phyloP scores from a whole-genome alignment of 1,140 invertebrate genomes.

The Hycleus phaleratus region DNA sequence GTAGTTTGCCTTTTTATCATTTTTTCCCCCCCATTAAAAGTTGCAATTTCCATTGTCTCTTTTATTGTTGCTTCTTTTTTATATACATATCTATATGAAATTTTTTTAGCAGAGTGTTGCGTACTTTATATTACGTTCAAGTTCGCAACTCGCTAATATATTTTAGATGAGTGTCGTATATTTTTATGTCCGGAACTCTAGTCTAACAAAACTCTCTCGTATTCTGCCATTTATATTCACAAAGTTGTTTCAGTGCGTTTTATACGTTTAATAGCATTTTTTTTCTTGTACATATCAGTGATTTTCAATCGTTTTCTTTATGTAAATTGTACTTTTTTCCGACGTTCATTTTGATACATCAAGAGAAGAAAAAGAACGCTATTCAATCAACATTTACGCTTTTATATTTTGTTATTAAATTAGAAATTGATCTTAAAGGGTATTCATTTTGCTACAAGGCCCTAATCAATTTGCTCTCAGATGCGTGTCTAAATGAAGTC shows the following conservation, averaged over 20 bases:
- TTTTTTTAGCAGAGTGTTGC: slow-evolving; percentile 1
- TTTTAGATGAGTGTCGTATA: slow-evolving; percentile 19
- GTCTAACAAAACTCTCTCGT: slow-evolving; percentile 6
- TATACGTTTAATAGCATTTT: slow-evolving; percentile 16
- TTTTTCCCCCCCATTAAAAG: too few species aligned
- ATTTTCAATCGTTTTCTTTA: slow-evolving; percentile 10
- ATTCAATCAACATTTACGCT: too few species aligned
- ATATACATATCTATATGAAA: background rate
- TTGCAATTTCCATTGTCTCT: too few species aligned
- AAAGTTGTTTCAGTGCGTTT: slow-evolving; percentile 13
- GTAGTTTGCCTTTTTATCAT: too few species aligned
- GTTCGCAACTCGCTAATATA: slow-evolving; percentile 10
- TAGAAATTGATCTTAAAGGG: too few species aligned
- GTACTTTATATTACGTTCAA: slow-evolving; percentile 11
- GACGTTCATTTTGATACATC: too few species aligned
- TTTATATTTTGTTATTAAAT: too few species aligned
- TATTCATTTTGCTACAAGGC: too few species aligned
- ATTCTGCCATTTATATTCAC: slow-evolving; percentile 7
- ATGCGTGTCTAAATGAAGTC: slow-evolving; percentile 18
- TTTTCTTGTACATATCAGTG: slow-evolving; percentile 4
- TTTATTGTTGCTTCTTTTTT: too few species aligned
- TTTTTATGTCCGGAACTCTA: slow-evolving; percentile 16
- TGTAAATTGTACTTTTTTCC: background rate
- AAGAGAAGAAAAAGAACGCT: too few species aligned
- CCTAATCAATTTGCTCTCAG: too few species aligned